These are phyloP conservation scores for Rotaria socialis DNA, from an alignment of 2,888 invertebrate species.

Conservation along the genomic window DNA sequence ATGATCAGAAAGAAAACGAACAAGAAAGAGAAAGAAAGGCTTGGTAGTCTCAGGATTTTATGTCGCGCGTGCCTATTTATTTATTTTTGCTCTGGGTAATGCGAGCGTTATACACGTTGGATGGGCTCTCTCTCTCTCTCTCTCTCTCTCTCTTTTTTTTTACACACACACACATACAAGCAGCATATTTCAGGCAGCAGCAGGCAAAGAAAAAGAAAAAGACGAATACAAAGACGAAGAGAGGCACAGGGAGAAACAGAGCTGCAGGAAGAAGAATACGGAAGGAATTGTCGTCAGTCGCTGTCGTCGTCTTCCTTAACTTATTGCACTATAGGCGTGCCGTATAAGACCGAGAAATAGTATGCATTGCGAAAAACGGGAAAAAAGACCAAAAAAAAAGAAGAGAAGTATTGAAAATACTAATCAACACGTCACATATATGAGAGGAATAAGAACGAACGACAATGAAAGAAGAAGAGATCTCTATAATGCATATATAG, in stretches of 20 bases:
- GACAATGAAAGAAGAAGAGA: not conserved
- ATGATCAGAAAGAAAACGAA: slow-evolving; percentile 4
- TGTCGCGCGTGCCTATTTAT: slow-evolving; percentile 23
- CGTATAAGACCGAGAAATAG: not conserved
- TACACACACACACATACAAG: not conserved
- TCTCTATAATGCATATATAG: not conserved
- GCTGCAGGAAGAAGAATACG: slow-evolving; percentile 3
- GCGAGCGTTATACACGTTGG: not conserved
- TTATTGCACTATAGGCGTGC: not conserved
- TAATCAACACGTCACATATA: not conserved
- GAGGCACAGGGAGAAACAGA: not conserved
- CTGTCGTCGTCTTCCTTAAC: not conserved
- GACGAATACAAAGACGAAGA: not conserved
- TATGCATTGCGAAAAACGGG: not conserved
- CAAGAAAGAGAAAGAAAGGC: slow-evolving; percentile 3
- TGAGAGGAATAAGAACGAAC: not conserved
- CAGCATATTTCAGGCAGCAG: slow-evolving; percentile 13
- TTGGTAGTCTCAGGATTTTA: not conserved
- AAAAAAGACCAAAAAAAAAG: not conserved
- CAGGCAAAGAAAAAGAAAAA: slow-evolving; percentile 14
- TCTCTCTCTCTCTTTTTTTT: not conserved
- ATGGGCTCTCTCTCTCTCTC: not conserved
- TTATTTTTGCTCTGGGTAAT: not conserved
- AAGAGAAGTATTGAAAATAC: not conserved
- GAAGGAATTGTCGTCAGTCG: slow-evolving; percentile 22